Evolutionary conservation across 2,888 invertebrate genomes (phyloP).

Genomic region (Ptychoptera contaminata): DNA sequence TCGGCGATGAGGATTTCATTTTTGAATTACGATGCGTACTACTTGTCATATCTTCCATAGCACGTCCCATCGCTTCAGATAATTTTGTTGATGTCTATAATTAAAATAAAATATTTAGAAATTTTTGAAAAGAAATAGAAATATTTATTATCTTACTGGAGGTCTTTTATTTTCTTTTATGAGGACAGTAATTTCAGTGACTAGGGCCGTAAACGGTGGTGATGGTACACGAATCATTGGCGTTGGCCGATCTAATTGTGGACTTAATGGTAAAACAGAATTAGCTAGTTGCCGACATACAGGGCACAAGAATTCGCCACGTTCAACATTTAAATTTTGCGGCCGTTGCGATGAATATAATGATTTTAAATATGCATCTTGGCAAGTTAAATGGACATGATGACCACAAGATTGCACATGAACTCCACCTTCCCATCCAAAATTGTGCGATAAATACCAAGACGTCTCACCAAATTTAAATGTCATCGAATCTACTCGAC

Average conservation of each 20-base stretch:
- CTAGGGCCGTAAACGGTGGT: slow-evolving; percentile 27
- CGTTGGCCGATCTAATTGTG: slow-evolving; percentile 48
- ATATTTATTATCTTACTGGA: slow-evolving; percentile 35
- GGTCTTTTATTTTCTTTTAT: slow-evolving; percentile 49
- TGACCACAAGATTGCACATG: slow-evolving; percentile 94
- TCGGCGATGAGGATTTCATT: slow-evolving; percentile 47
- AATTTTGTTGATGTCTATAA: slow-evolving; percentile 50
- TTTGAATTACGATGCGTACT: slow-evolving; percentile 56
- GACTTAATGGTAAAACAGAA: slow-evolving; percentile 72
- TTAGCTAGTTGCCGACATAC: slow-evolving; percentile 85
- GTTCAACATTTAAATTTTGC: slow-evolving; percentile 54
- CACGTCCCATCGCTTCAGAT: slow-evolving; percentile 76
- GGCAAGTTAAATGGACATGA: slow-evolving; percentile 88
- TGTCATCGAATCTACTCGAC: slow-evolving; percentile 59
- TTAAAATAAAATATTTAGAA: slow-evolving; percentile 3
- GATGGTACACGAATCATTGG: slow-evolving; percentile 43
- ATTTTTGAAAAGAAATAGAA: slow-evolving; percentile 1
- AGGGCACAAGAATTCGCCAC: slow-evolving; percentile 88
- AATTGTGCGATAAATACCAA: slow-evolving; percentile 63
- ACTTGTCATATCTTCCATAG: slow-evolving; percentile 88
- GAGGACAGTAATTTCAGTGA: slow-evolving; percentile 37
- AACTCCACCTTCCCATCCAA: slow-evolving; percentile 83
- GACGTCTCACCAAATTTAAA: slow-evolving; percentile 65
- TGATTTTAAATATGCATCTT: slow-evolving; percentile 78
- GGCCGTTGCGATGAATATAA: slow-evolving; percentile 62